These are phyloP conservation scores for Eptatretus burgeri DNA, from an alignment of 2,113 vertebrate species.

Conservation along the genomic window DNA sequence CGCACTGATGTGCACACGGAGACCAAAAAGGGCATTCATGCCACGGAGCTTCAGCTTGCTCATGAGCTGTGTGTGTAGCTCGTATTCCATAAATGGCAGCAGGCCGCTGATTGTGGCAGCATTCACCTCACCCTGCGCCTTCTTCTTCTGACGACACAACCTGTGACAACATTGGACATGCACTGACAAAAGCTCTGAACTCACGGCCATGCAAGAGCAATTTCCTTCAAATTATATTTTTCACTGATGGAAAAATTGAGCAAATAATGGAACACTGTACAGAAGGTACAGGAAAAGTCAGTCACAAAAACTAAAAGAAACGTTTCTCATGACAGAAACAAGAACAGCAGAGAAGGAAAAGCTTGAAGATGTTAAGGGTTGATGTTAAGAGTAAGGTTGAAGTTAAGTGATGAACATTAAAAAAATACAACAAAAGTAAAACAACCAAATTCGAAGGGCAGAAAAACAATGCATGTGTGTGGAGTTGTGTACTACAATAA, in stretches of 20 bases:
- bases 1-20: slow-evolving; percentile 71
- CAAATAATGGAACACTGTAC: not conserved
- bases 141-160: slow-evolving; percentile 79
- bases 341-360: not conserved
- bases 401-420: too few relatives aligned
- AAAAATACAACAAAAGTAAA: too few relatives aligned
- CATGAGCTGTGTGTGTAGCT: slow-evolving; percentile 89
- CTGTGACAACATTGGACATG: slow-evolving; percentile 15
- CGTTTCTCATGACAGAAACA: slow-evolving; percentile 6
- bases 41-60: slow-evolving; percentile 79
- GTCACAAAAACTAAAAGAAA: slow-evolving; percentile 7
- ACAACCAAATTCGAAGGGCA: too few relatives aligned
- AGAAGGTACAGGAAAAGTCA: not conserved
- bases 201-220: too few relatives aligned
- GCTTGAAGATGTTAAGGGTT: too few relatives aligned
- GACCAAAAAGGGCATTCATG: slow-evolving; percentile 82
- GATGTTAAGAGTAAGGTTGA: too few relatives aligned
- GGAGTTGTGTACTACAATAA: too few relatives aligned
- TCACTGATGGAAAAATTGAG: not conserved
- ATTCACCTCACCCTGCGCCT: slow-evolving; percentile 79
- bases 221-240: too few relatives aligned
- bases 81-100: slow-evolving; percentile 88
- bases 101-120: slow-evolving; percentile 72
- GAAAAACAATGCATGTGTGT: too few relatives aligned
- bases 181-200: too few relatives aligned